Evolutionary conservation across 2,888 invertebrate species (phyloP), one percentile per base, ranked within the genome.

Genomic region (Parapristionchus giblindavisi): DNA sequence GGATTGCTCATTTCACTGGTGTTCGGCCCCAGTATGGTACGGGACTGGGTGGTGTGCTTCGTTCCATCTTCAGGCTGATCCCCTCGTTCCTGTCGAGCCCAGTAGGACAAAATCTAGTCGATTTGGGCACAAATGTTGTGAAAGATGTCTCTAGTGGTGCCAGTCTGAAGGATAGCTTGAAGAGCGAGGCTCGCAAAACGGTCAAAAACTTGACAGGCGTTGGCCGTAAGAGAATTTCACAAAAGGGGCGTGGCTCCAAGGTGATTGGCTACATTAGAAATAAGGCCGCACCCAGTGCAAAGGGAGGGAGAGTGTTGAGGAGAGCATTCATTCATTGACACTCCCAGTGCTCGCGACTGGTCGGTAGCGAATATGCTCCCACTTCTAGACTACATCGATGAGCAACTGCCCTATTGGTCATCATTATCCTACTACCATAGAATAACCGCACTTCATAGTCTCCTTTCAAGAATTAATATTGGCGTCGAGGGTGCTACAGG

Each of bases 71-170:
- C 56, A 27, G 56, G 11, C 27, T 56, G 8, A 56, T 56, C 17
- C 56, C 56, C 3, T 56, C 56, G 32, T 56, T 56, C 32, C 56
- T 56, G 5, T 56, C 56, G 8, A 56, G 56, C n/a, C 56, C 56
- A 4, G 56, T 56, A 1, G 56, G 56, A 3, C 56, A 56, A 17
- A 56, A 56, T 17, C 17, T 56, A 17, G 56, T 56, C 29, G 32
- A 32, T 29, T 27, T 32, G 14, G 56, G 56, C 6, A 32, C 56
- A 27, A 56, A 56, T 56, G 17, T 56, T n/a, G 56, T 56, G 5
- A 56, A 56, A 27, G 56, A 56, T 29, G n/a, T 56, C 3, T 32
- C 27, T 24, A 56, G 32, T 17, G 56, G 29, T 1, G 24, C 56
- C 5, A 56, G 29, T 8, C 29, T 56, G 4, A 56, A 29, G 56